phyloP scores from a whole-genome alignment of 1,140 invertebrate genomes.

The Himalopsyche phryganea region DNA sequence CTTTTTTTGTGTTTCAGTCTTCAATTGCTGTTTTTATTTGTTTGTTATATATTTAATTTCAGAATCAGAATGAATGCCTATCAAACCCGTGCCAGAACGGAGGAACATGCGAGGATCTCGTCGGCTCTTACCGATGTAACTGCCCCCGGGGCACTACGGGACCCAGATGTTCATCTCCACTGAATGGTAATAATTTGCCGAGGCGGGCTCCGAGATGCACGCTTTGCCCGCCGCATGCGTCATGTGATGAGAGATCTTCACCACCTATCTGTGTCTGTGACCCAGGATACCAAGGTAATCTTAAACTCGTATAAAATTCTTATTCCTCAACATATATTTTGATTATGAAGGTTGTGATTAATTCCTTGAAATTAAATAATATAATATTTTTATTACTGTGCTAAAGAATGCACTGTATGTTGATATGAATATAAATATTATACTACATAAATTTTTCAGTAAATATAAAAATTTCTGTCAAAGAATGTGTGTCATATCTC shows the following conservation, averaged over 20 bases:
- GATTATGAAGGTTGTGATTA: too few species aligned
- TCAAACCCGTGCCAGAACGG: constrained; percentile 74
- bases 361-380: too few species aligned
- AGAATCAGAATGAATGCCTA: constrained; percentile 63
- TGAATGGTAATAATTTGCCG: constrained; percentile 39
- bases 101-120: constrained; percentile 75
- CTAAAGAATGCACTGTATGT: too few species aligned
- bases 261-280: constrained; percentile 54
- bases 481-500: too few species aligned
- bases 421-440: too few species aligned
- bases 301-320: too few species aligned
- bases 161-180: constrained; percentile 61
- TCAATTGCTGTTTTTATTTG: not conserved
- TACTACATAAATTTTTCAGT: too few species aligned
- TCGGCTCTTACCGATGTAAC: constrained; percentile 68
- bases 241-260: constrained; percentile 47
- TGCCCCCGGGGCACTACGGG: constrained; percentile 76
- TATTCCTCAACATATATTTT: too few species aligned
- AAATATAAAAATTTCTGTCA: too few species aligned
- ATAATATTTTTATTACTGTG: too few species aligned
- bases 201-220: constrained; percentile 43
- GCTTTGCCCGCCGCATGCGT: constrained; percentile 53
- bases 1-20: too few species aligned
- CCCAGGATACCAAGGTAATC: constrained; percentile 54
- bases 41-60: not conserved